Percentiles rank a stretch among this genome's conserved stretches.
Evolutionary conservation across 2,888 invertebrate genomes (phyloP).

Genomic region (Lordiphosa fenestrarum): DNA sequence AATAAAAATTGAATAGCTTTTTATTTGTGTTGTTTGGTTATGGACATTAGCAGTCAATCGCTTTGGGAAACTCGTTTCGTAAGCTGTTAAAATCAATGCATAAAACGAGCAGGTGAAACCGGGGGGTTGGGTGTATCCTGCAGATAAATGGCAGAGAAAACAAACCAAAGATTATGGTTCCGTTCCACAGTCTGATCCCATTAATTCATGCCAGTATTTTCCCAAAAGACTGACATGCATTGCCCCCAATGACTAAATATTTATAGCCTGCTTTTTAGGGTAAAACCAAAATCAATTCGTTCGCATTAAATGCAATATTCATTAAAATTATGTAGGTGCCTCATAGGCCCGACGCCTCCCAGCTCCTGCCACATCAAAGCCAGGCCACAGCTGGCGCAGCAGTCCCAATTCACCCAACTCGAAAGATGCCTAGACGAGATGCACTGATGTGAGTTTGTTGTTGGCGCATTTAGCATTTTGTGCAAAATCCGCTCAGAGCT

Average conservation of each 20-base stretch:
- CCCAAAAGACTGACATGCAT: no score
- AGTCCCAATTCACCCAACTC: slow-evolving; percentile 12
- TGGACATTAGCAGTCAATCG: slow-evolving; percentile 40
- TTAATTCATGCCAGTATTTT: no score
- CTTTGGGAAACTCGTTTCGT: slow-evolving; percentile 14
- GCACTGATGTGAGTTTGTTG: slow-evolving; percentile 3
- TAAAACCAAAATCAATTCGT: no score
- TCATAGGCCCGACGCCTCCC: slow-evolving; percentile 22
- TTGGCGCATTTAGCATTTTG: slow-evolving; percentile 41
- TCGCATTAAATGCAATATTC: slow-evolving; percentile 51
- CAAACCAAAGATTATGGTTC: background rate
- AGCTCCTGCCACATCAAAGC: slow-evolving; percentile 28
- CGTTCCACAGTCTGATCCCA: no score
- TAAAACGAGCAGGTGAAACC: slow-evolving; percentile 9
- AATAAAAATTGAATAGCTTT: slow-evolving; percentile 67
- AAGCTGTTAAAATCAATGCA: slow-evolving; percentile 26
- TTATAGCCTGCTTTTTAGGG: no score
- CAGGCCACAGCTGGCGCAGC: slow-evolving; percentile 10
- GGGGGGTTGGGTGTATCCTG: no score
- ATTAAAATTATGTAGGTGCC: slow-evolving; percentile 54
- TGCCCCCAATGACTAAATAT: no score
- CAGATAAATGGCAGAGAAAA: background rate
- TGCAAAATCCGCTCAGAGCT: slow-evolving; percentile 63
- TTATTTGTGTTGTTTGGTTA: slow-evolving; percentile 36
- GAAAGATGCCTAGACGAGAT: slow-evolving; percentile 21